A percentile compares a stretch with the other conserved stretches of the same genome.
These are phyloP conservation scores for Macaca mulatta DNA, from an alignment of 2,113 vertebrate species.

Conservation along the genomic window DNA sequence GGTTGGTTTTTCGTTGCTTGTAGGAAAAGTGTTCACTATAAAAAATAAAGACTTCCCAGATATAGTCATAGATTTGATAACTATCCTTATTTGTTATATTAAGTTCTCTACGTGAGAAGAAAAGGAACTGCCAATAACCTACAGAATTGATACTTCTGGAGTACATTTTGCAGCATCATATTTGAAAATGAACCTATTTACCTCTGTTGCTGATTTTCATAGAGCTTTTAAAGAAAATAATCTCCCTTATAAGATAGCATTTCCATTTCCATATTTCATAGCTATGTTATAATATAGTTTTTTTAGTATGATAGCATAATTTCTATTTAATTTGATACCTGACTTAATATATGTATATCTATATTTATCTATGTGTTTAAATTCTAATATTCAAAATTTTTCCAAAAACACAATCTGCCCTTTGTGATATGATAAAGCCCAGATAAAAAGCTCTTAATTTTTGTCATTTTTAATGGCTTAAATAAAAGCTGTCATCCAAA, in stretches of 20 bases:
- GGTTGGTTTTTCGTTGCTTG: background rate
- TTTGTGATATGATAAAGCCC: background rate
- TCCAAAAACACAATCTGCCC: background rate
- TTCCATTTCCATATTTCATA: slow-evolving; percentile 27
- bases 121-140: background rate
- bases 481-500: background rate
- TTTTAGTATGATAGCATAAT: background rate
- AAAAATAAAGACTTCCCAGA: background rate
- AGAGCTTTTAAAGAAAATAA: background rate
- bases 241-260: background rate
- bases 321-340: background rate
- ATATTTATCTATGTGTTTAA: background rate
- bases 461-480: slow-evolving; percentile 13
- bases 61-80: background rate
- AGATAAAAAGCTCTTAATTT: background rate
- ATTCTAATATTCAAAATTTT: slow-evolving; percentile 21
- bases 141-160: background rate
- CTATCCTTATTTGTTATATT: background rate
- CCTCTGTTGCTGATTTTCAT: background rate
- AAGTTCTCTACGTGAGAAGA: background rate
- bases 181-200: background rate
- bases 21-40: background rate
- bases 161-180: background rate
- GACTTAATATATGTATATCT: background rate
- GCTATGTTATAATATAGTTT: background rate